Evolutionary conservation across 2,797 vertebrate species (phyloP).

Genomic region (Chiroxiphia lanceolata): DNA sequence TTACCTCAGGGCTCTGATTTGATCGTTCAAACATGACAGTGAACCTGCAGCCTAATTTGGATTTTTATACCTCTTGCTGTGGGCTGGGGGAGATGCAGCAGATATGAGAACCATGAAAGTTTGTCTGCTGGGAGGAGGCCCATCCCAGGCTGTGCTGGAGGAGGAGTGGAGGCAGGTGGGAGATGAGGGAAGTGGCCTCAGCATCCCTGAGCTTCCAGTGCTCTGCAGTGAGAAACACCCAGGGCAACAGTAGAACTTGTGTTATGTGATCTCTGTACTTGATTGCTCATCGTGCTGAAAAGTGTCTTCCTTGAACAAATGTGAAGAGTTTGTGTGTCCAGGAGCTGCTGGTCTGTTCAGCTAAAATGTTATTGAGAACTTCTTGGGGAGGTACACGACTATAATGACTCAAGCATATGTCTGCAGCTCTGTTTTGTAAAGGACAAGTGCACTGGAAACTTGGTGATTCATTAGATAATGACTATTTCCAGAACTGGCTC

Average conservation of each 20-base stretch:
- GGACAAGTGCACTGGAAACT: constrained; percentile 39
- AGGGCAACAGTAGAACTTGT: background rate
- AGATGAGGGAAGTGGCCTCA: background rate
- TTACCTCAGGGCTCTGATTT: background rate
- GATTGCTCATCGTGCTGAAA: background rate
- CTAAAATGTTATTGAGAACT: background rate
- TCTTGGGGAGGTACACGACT: background rate
- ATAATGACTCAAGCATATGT: constrained; percentile 3
- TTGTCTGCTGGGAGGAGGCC: background rate
- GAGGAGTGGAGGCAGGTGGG: background rate
- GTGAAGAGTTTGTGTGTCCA: background rate
- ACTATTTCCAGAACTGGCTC: constrained; percentile 33
- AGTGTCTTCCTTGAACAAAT: background rate
- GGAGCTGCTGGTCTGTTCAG: background rate
- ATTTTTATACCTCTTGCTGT: background rate
- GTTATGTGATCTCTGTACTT: background rate
- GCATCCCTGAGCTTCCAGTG: background rate
- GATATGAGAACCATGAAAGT: background rate
- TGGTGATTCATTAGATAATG: constrained; percentile 52
- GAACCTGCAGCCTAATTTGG: background rate
- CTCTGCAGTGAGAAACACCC: background rate
- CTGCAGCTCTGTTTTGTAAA: background rate
- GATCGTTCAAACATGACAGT: background rate
- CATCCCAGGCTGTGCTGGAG: background rate
- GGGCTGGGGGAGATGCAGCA: background rate